These are phyloP conservation scores for Toxotes chatareus DNA, from an alignment of 2,113 vertebrate species.

Conservation along the genomic window DNA sequence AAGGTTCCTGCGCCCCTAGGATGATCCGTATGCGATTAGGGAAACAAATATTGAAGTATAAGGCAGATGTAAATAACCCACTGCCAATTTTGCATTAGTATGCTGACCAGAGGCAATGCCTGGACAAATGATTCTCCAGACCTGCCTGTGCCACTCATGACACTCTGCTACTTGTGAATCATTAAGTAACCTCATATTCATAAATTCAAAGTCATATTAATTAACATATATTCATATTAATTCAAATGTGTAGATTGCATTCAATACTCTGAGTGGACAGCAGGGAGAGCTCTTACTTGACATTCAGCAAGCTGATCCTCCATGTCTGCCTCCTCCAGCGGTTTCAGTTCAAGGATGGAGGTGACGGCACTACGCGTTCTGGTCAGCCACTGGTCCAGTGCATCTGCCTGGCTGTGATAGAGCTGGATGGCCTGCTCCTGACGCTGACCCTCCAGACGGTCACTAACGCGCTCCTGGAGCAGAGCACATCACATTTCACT, in stretches of 20 bases:
- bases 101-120: not conserved
- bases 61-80: slow-evolving; percentile 27
- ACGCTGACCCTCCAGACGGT: slow-evolving; percentile 91
- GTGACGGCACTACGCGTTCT: slow-evolving; percentile 84
- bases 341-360: slow-evolving; percentile 76
- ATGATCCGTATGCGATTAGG: slow-evolving; percentile 36
- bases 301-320: slow-evolving; percentile 92
- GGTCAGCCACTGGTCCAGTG: slow-evolving; percentile 91
- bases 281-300: slow-evolving; percentile 85
- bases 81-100: slow-evolving; percentile 13
- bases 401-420: slow-evolving; percentile 88
- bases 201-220: not conserved
- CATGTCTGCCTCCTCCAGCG: slow-evolving; percentile 87
- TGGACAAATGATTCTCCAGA: not conserved
- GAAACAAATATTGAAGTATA: slow-evolving; percentile 28
- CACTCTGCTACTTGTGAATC: not conserved
- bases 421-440: slow-evolving; percentile 91
- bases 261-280: slow-evolving; percentile 21
- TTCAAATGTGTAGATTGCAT: not conserved
- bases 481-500: slow-evolving; percentile 15
- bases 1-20: slow-evolving; percentile 33
- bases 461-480: slow-evolving; percentile 90
- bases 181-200: not conserved
- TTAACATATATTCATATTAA: not conserved
- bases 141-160: not conserved